phyloP scores from a whole-genome alignment of 2,113 vertebrate genomes.

The Pipa parva region DNA sequence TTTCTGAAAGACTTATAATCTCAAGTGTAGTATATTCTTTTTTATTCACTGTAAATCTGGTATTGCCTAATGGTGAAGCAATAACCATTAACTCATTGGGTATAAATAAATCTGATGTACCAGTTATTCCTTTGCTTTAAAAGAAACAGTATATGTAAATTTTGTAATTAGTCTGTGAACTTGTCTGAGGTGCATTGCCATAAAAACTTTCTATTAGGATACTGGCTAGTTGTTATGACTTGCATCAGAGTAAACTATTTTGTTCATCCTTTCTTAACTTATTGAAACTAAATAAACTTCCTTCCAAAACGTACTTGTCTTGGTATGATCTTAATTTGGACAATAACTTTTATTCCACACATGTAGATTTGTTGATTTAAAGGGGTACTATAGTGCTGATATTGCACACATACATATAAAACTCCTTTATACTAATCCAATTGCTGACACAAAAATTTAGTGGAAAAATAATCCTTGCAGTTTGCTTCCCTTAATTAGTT shows the following conservation, averaged over 20 bases:
- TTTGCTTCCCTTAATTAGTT: no score
- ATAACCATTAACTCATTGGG: no score
- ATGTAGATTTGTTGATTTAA: no score
- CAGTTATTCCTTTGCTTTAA: not conserved
- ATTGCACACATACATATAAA: no score
- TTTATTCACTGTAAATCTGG: not conserved
- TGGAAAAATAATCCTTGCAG: no score
- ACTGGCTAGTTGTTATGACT: not conserved
- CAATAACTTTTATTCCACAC: no score
- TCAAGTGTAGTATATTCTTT: not conserved
- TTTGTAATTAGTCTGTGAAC: not conserved
- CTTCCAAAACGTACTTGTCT: not conserved
- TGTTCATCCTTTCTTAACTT: slow-evolving; percentile 9
- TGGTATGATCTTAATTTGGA: no score
- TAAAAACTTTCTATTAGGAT: not conserved
- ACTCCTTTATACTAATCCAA: no score
- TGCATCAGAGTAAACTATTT: not conserved
- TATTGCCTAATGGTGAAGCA: no score
- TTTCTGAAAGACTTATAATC: not conserved
- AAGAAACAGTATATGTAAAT: not conserved
- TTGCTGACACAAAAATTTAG: no score
- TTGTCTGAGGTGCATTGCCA: not conserved
- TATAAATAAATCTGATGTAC: not conserved
- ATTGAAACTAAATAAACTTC: slow-evolving; percentile 13
- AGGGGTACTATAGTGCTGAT: no score